Base-by-base conservation (phyloP, 1,140 invertebrate species). In the Heliothis subflexa region DNA sequence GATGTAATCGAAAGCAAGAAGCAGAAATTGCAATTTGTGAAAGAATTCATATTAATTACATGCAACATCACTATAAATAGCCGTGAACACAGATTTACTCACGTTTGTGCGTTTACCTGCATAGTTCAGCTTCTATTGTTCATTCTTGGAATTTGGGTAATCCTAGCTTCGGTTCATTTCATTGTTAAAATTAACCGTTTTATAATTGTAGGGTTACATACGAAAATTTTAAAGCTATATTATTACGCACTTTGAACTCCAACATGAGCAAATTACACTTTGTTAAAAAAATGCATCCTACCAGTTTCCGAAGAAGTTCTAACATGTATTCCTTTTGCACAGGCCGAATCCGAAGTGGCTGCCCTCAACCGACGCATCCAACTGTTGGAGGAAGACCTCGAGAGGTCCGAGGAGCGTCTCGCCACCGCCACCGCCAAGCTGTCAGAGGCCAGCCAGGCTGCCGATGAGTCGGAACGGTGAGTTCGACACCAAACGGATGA, bases 391-490 rank as follows among this genome's bases (percentile, higher is more conserved):
- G 99, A 99, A 95, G 99, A 99, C 95, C 96, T 99, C 87, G 99
- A 99, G 95, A 97, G 99, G 95, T 99, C 99, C 81, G 99, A 99
- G 95, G 98, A 99, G 95, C 97, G 99, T 95, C 96, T 99, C 87
- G 98, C 98, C 91, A 98, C 98, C 84, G 99, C 99, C 94, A 99
- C 99, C 88, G 97, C 97, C 91, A 99, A 99, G 96, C 96, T 99
- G 93, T 98, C 99, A 83, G 99, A 99, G 96, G 99, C 99, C 86
- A 99, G 99, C 84, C 98, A 99, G 95, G 98, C 99, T 88, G 99
- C 99, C 90, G 99, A 99, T 97, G 99, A 99, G 96, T 99, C 98
- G 93, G 99, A 99, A 98, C 98, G 99, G 99, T 99, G 97, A 96
- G 96, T 87, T 75, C 73, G 52, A 82, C 55, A 66, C 77, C 52